phyloP scores from a whole-genome alignment of 2,113 vertebrate species.

The Sula dactylatra region DNA sequence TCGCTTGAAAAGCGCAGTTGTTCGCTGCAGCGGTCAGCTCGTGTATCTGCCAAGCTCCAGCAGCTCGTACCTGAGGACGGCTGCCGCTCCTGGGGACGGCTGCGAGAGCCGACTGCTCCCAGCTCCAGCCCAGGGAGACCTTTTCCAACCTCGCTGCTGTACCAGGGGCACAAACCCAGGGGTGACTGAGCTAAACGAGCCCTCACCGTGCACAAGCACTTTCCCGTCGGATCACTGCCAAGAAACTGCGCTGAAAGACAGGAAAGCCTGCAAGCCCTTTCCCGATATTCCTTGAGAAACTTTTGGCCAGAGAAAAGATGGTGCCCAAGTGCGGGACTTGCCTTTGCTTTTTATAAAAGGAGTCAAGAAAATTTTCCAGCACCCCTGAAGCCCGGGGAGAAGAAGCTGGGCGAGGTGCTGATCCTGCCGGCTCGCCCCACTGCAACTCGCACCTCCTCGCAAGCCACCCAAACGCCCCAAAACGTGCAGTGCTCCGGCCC shows the following conservation, averaged over 20 bases:
- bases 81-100: not conserved
- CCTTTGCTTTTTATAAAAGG: not conserved
- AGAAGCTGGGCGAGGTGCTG: not conserved
- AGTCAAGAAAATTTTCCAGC: not conserved
- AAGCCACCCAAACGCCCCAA: not conserved
- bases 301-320: not conserved
- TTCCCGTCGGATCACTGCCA: not conserved
- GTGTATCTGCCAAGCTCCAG: not conserved
- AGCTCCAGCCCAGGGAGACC: not conserved
- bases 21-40: rapidly evolving
- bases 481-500: not conserved
- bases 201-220: rapidly evolving
- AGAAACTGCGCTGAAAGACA: rapidly evolving
- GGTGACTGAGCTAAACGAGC: not conserved
- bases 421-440: no score
- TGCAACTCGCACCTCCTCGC: not conserved
- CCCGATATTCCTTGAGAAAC: not conserved
- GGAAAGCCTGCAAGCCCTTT: not conserved
- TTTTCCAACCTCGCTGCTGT: not conserved
- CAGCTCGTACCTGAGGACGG: not conserved
- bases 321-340: not conserved
- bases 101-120: not conserved
- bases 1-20: rapidly evolving
- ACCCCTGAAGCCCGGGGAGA: not conserved
- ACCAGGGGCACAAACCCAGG: no score